phyloP scores from a whole-genome alignment of 2,113 vertebrate species.

The Paramormyrops kingsleyae region DNA sequence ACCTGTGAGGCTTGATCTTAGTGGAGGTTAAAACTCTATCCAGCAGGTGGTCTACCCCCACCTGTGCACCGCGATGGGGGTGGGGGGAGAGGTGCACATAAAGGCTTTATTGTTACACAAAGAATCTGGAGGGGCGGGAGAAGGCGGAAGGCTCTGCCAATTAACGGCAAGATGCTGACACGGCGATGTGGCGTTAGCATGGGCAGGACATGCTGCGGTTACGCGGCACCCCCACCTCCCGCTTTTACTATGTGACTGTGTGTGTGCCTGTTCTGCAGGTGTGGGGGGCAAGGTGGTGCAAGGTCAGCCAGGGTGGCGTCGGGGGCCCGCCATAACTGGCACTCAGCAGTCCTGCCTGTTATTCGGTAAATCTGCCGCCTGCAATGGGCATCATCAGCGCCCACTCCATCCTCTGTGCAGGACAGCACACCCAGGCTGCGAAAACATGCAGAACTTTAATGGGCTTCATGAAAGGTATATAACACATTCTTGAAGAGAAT shows the following conservation, averaged over 20 bases:
- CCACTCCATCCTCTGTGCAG: not conserved
- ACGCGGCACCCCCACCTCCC: not conserved
- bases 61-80: not conserved
- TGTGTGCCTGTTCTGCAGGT: not conserved
- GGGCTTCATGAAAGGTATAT: not conserved
- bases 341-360: not conserved
- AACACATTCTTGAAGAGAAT: not conserved
- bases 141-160: not conserved
- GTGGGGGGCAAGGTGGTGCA: not conserved
- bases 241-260: not conserved
- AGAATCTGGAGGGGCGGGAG: not conserved
- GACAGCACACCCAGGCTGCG: not conserved
- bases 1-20: not conserved
- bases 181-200: not conserved
- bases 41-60: not conserved
- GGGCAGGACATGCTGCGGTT: not conserved
- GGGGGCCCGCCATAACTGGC: not conserved
- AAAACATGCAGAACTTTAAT: not conserved
- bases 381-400: not conserved
- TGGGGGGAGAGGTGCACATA: not conserved
- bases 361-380: not conserved
- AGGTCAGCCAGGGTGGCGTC: not conserved
- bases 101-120: not conserved
- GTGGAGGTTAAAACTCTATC: not conserved
- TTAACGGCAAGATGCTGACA: not conserved